Evolutionary conservation across 2,888 invertebrate genomes (phyloP).

Genomic region (Diarsia mendica): DNA sequence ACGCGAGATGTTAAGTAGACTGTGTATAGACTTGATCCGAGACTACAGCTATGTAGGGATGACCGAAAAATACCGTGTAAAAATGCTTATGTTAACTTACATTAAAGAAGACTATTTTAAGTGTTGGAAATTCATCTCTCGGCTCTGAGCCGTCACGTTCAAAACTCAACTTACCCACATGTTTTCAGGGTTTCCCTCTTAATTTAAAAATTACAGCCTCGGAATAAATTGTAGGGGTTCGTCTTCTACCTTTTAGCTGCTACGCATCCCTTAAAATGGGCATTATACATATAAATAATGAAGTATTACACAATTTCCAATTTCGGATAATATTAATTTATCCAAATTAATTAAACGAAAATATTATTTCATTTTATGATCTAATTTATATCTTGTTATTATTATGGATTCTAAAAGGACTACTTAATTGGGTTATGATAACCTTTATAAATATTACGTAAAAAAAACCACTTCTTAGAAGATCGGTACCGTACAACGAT

Average conservation of each 20-base stretch:
- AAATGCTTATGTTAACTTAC: neutral
- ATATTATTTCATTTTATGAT: constrained; percentile 4
- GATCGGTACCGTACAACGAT: neutral
- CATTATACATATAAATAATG: neutral
- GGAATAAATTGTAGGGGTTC: neutral
- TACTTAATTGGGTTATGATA: constrained; percentile 7
- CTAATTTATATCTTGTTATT: constrained; percentile 4
- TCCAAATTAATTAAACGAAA: neutral
- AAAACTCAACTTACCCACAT: neutral
- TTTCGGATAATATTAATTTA: neutral
- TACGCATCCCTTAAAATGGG: neutral
- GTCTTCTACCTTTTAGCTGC: neutral
- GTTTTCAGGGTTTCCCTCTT: too few relatives aligned
- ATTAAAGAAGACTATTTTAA: neutral
- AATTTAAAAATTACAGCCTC: neutral
- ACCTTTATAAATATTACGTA: neutral
- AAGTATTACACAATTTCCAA: neutral
- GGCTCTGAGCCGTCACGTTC: neutral
- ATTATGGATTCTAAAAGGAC: neutral
- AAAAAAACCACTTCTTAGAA: neutral
- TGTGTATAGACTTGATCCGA: neutral
- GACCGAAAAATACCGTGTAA: neutral
- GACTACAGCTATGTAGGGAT: neutral
- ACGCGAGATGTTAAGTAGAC: neutral
- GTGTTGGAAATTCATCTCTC: neutral